Base-by-base conservation (phyloP, 1,140 invertebrate species). In the Rhopalosiphum maidis region DNA sequence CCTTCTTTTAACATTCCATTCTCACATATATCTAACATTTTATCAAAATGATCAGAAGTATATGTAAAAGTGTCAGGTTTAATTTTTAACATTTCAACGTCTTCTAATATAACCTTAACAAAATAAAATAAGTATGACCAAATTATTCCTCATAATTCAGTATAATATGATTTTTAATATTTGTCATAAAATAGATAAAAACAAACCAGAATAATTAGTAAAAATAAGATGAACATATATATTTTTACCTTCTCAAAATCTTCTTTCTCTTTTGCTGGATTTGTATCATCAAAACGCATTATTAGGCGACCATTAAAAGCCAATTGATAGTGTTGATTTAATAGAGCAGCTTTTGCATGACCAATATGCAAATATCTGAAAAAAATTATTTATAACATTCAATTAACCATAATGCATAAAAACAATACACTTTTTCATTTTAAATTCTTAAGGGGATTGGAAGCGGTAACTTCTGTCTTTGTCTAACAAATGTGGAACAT, bases 261-360 rank as follows among this genome's bases (percentile, higher is more conserved):
- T n/a, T 97, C 97, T 95, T 99, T 98, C 95, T 99, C 99, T 95
- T 99, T 99, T 9, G 98, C 99, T 60, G 99, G 99, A 96, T 99
- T 99, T 18, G 99, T 99, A 95, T 99, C 99, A 96, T 99, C 99
- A 96, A 99, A 99, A 94, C 99, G 96, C 98, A 99, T 99, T 91
- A 99, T 98, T 0, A 99, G 96, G 95, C 98, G 98, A 1, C 99
- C 99, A 95, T 99, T 96, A 95, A 99, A 99, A 30, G 96, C 96
- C 95, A 98, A 96, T 94, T 99, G 98, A 95, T 99, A 99, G 95
- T 99, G 98, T 95, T 99, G 98, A 96, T 99, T 99, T 4, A 99
- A 96, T 2, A 99, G 96, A 51, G 99, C 99, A 88, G 99, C 99
- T 96, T 99, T 99, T 1, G 99, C 99, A 96, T 99, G 99, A 30